A percentile compares a stretch with the other conserved stretches of the same genome.
Conservation (phyloP, 2,888 invertebrate species). For the Atethmia centrago region DNA sequence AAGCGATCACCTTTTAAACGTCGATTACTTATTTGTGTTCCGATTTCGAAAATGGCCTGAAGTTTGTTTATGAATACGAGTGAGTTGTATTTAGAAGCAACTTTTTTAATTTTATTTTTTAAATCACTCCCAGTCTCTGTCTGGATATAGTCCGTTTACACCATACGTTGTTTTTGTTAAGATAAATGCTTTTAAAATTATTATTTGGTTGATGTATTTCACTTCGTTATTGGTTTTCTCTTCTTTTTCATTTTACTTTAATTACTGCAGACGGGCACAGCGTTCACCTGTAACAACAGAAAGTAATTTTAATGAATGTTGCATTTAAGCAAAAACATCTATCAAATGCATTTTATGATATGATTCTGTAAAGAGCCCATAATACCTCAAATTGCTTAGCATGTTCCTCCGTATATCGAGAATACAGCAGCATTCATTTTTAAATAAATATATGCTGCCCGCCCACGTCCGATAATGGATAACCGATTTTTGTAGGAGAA, state of each 20-base stretch:
- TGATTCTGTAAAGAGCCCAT: background rate
- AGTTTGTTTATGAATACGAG: conserved; percentile 72
- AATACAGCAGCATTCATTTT: no score
- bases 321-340: background rate
- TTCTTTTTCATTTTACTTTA: conserved; percentile 87
- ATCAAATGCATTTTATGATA: background rate
- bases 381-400: no score
- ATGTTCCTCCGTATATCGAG: no score
- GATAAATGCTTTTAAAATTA: conserved; percentile 60
- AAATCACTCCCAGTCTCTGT: conserved; percentile 79
- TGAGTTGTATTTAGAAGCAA: conserved; percentile 69
- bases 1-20: conserved; percentile 82
- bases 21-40: conserved; percentile 86
- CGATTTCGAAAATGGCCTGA: conserved; percentile 77
- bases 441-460: no score
- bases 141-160: conserved; percentile 75
- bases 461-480: no score
- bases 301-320: conserved; percentile 19
- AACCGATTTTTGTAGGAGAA: no score
- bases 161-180: conserved; percentile 64
- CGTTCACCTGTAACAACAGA: conserved; percentile 79
- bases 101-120: conserved; percentile 63
- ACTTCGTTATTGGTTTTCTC: conserved; percentile 79
- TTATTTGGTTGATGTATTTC: conserved; percentile 44
- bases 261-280: conserved; percentile 35